These are phyloP conservation scores for Phyllostomus hastatus DNA, from an alignment of 2,113 vertebrate genomes.

Conservation along the genomic window DNA sequence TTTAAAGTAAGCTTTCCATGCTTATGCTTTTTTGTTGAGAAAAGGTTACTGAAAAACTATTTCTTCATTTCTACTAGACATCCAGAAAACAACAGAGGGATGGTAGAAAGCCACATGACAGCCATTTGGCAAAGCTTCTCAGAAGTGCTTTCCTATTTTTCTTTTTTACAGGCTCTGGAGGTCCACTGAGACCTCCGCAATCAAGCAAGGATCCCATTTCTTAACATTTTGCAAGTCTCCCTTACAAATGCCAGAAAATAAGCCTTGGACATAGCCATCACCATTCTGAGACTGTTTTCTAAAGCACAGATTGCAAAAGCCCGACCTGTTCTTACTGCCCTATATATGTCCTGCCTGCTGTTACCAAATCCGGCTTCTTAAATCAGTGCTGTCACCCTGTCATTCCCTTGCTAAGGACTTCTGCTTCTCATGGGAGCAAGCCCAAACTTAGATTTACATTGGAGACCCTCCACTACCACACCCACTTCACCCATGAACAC, in stretches of 20 bases:
- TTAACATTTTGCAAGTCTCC: conserved; percentile 23
- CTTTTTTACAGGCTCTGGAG: neutral
- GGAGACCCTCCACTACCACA: too few species aligned
- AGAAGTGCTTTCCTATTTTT: neutral
- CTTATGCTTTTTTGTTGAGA: neutral
- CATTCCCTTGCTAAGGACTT: neutral
- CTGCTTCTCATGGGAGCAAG: neutral
- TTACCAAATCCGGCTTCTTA: neutral
- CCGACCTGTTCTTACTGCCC: neutral
- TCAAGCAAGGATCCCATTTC: conserved; percentile 6
- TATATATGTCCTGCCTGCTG: neutral
- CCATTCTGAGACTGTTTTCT: neutral
- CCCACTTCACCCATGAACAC: neutral
- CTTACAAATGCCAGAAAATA: conserved; percentile 13
- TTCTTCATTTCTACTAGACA: neutral
- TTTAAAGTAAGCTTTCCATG: neutral
- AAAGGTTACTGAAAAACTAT: neutral
- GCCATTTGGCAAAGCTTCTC: neutral
- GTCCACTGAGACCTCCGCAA: neutral
- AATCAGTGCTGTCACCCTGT: neutral
- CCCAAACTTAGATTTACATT: neutral
- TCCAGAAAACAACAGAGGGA: neutral
- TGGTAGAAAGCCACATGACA: neutral
- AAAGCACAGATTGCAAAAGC: neutral
- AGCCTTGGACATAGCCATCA: neutral